These are phyloP conservation scores for Thaumatotibia leucotreta DNA, from an alignment of 1,140 invertebrate genomes.

Conservation along the genomic window DNA sequence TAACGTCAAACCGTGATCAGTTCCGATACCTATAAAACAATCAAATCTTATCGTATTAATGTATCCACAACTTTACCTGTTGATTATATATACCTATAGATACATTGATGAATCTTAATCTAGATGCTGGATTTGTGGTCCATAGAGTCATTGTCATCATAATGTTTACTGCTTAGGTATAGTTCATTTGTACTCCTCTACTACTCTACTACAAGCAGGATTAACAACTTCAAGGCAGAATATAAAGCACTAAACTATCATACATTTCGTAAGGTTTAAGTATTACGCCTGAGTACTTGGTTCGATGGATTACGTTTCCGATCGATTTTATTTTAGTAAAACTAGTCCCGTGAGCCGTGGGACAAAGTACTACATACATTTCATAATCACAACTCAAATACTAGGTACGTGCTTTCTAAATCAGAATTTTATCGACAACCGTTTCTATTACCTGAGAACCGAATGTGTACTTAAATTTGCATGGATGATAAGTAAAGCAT, in stretches of 20 bases:
- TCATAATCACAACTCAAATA: background rate
- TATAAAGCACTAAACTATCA: too few relatives aligned
- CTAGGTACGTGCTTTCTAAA: background rate
- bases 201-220: too few relatives aligned
- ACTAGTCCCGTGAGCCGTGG: background rate
- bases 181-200: too few relatives aligned
- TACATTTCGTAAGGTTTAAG: too few relatives aligned
- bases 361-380: background rate
- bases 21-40: conserved; percentile 78
- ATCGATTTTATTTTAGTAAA: background rate
- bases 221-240: too few relatives aligned
- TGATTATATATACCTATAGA: too few relatives aligned
- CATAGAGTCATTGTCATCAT: too few relatives aligned
- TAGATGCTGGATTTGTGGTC: too few relatives aligned
- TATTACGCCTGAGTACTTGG: background rate
- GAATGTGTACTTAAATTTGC: conserved; percentile 72
- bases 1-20: conserved; percentile 82
- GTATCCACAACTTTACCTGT: too few relatives aligned
- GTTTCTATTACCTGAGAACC: conserved; percentile 59
- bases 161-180: too few relatives aligned
- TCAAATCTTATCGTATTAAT: too few relatives aligned
- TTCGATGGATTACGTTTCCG: background rate
- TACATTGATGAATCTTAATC: too few relatives aligned
- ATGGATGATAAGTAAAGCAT: background rate
- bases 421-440: background rate